These are phyloP conservation scores for Lanius collurio DNA, from an alignment of 2,113 vertebrate species.

Conservation along the genomic window DNA sequence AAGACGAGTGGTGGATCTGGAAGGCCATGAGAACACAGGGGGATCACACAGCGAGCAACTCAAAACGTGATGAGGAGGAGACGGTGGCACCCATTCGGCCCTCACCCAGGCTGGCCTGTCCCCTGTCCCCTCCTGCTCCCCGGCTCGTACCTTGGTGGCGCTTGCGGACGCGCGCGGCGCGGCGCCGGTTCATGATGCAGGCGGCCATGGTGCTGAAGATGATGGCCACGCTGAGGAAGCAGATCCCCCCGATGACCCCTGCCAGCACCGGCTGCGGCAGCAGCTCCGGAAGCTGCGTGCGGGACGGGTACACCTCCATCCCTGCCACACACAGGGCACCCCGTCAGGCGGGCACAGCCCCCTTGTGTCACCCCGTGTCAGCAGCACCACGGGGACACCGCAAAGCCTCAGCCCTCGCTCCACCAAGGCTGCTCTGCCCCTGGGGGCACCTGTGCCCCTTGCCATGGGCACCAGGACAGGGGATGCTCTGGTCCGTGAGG, in stretches of 20 bases:
- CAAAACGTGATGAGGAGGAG: background rate
- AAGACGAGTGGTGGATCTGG: constrained; percentile 79
- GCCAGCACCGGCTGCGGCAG: constrained; percentile 88
- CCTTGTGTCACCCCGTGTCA: accelerated
- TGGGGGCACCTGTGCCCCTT: background rate
- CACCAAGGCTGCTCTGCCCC: background rate
- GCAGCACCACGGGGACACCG: background rate
- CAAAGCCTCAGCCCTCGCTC: background rate
- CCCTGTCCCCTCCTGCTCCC: background rate
- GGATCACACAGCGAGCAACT: constrained; percentile 28
- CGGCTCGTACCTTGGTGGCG: constrained; percentile 68
- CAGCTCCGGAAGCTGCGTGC: constrained; percentile 81
- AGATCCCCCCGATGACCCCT: constrained; percentile 87
- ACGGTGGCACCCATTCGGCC: accelerated
- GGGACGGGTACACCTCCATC: constrained; percentile 88
- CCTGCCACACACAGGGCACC: constrained; percentile 65
- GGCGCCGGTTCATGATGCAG: constrained; percentile 86
- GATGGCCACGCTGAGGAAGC: constrained; percentile 89
- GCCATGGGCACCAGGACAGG: accelerated
- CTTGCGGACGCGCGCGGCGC: constrained; percentile 63
- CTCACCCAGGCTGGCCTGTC: background rate
- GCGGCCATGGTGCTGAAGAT: constrained; percentile 86
- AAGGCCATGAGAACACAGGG: constrained; percentile 65
- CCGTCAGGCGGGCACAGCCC: background rate
- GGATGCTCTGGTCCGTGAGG: accelerated